Evolutionary conservation across 2,888 invertebrate genomes (phyloP).

Genomic region (Pristionchus japonicus): DNA sequence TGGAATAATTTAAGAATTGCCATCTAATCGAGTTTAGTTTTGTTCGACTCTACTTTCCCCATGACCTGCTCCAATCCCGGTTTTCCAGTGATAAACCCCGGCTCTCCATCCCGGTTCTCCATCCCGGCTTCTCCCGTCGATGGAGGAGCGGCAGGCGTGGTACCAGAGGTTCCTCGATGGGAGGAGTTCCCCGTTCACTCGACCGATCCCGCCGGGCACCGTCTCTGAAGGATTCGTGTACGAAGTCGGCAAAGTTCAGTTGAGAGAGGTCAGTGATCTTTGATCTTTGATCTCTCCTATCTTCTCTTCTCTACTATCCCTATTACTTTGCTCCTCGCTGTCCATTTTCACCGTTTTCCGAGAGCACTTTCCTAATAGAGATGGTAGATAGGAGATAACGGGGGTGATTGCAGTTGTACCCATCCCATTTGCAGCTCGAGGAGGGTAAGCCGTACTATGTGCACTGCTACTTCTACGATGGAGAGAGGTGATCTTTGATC

Average conservation of each 20-base stretch:
- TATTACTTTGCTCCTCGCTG: too few species aligned
- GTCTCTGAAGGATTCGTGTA: conserved; percentile 26
- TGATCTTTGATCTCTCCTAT: too few species aligned
- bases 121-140: background rate
- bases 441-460: conserved; percentile 5
- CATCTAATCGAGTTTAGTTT: too few species aligned
- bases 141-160: conserved; percentile 36
- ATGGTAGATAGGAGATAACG: too few species aligned
- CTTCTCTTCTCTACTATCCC: too few species aligned
- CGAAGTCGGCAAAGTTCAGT: background rate
- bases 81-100: background rate
- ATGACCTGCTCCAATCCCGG: too few species aligned
- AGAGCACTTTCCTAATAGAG: too few species aligned
- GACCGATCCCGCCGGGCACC: background rate
- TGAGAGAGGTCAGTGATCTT: background rate
- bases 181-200: conserved; percentile 23
- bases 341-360: too few species aligned
- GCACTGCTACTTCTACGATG: conserved; percentile 36
- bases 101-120: background rate
- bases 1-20: too few species aligned
- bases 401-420: background rate
- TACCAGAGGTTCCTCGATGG: conserved; percentile 14
- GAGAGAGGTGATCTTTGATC: background rate
- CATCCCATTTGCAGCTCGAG: conserved; percentile 11
- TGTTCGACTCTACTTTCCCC: too few species aligned